These are phyloP conservation scores for Danionella dracula DNA, from an alignment of 2,797 vertebrate genomes.

Conservation along the genomic window DNA sequence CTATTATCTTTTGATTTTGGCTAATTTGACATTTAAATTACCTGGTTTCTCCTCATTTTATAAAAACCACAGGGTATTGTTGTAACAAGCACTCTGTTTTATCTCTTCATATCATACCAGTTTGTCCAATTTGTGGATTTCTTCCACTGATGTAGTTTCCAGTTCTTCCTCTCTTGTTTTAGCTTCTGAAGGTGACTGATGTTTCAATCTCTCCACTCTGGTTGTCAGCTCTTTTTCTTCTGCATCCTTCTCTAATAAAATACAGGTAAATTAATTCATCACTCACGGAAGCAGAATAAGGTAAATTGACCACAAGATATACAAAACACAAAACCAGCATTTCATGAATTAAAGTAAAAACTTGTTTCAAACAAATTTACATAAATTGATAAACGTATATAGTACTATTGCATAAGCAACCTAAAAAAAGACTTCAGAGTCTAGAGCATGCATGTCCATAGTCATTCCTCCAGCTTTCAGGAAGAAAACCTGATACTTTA, in stretches of 20 bases:
- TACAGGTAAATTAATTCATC: not conserved
- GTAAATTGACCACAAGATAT: too few species aligned
- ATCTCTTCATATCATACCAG: slow-evolving; percentile 52
- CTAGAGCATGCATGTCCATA: too few species aligned
- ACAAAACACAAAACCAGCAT: too few species aligned
- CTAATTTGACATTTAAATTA: not conserved
- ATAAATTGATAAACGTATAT: too few species aligned
- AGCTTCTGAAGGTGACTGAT: slow-evolving; percentile 39
- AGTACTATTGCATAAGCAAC: too few species aligned
- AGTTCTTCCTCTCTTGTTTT: slow-evolving; percentile 45
- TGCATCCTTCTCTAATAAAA: slow-evolving; percentile 51
- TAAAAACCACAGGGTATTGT: too few species aligned
- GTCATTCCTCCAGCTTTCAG: too few species aligned
- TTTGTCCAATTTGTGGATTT: slow-evolving; percentile 35
- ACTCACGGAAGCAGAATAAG: not conserved
- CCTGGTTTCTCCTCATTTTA: too few species aligned
- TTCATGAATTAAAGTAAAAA: too few species aligned
- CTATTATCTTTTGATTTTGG: not conserved
- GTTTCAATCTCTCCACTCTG: slow-evolving; percentile 44
- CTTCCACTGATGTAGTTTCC: slow-evolving; percentile 37
- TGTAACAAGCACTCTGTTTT: not conserved
- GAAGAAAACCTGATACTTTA: too few species aligned
- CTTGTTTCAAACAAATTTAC: too few species aligned
- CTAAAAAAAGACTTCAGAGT: too few species aligned
- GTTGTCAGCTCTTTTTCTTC: slow-evolving; percentile 36